phyloP scores from a whole-genome alignment of 2,888 invertebrate genomes.

The Nasonia oneida region DNA sequence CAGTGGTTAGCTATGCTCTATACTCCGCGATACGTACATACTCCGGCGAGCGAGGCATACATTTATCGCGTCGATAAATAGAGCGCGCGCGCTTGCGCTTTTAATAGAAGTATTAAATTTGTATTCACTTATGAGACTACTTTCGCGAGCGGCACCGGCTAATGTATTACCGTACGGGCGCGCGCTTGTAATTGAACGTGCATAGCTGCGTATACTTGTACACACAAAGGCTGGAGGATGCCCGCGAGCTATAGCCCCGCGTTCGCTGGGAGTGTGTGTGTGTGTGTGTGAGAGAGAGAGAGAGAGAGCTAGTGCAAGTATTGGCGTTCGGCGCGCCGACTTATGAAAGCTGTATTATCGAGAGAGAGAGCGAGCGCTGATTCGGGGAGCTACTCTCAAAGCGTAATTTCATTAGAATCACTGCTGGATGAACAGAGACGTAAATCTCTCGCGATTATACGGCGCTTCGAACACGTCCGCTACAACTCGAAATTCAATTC shows the following conservation, averaged over 20 bases:
- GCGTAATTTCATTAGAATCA: background rate
- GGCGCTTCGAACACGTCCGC: background rate
- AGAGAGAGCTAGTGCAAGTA: background rate
- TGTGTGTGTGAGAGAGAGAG: no score
- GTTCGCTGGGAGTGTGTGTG: no score
- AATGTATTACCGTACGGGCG: slow-evolving; percentile 16
- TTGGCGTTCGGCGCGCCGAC: slow-evolving; percentile 14
- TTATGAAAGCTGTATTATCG: slow-evolving; percentile 41
- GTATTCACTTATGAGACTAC: slow-evolving; percentile 16
- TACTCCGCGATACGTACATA: background rate
- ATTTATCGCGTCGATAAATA: slow-evolving; percentile 34
- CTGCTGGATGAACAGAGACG: background rate
- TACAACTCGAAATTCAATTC: background rate
- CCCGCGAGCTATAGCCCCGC: slow-evolving; percentile 31
- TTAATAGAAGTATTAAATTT: slow-evolving; percentile 47
- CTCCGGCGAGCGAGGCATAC: background rate
- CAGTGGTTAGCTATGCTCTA: background rate
- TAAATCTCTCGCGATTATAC: background rate
- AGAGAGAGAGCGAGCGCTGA: no score
- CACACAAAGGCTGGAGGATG: slow-evolving; percentile 33
- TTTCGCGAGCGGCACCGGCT: slow-evolving; percentile 23
- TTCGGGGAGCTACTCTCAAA: background rate
- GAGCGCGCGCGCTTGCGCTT: slow-evolving; percentile 3
- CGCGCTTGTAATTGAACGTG: slow-evolving; percentile 38
- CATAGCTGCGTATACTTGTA: background rate